Conservation (phyloP, 1,140 invertebrate genomes). For the Macrostomum lignano region DNA sequence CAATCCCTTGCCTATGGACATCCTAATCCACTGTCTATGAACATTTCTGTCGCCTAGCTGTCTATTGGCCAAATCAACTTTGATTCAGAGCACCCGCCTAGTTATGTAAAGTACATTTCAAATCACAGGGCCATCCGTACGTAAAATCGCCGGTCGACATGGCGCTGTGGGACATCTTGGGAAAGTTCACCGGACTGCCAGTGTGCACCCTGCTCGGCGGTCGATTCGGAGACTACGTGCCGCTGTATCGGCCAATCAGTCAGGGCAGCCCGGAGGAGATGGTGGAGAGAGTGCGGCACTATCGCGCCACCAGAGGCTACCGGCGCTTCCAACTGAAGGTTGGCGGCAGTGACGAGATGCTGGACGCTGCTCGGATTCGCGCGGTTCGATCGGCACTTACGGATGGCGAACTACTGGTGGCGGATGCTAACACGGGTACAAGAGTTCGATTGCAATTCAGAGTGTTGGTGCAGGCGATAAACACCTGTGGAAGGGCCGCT, state of each 20-base stretch:
- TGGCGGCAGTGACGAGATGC: constrained; percentile 2
- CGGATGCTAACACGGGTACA: constrained; percentile 1
- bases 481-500: no score
- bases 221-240: constrained; percentile 1
- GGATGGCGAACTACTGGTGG: neutral
- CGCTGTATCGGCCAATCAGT: constrained; percentile 1
- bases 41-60: no score
- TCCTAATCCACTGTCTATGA: no score
- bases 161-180: constrained; percentile 6
- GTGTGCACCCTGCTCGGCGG: constrained; percentile 5
- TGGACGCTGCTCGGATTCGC: neutral
- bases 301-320: constrained; percentile 3
- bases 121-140: constrained; percentile 5
- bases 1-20: no score
- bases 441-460: no score
- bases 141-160: constrained; percentile 6
- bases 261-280: neutral
- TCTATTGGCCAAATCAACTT: no score
- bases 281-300: neutral
- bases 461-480: no score
- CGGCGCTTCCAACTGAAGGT: constrained; percentile 2
- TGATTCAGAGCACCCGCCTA: no score
- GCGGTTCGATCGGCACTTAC: neutral
- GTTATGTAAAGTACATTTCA: neutral
- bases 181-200: constrained; percentile 5